Evolutionary conservation across 2,113 vertebrate genomes (phyloP), one percentile per base, ranked within the genome.

Genomic region (Uropsilus gracilis): DNA sequence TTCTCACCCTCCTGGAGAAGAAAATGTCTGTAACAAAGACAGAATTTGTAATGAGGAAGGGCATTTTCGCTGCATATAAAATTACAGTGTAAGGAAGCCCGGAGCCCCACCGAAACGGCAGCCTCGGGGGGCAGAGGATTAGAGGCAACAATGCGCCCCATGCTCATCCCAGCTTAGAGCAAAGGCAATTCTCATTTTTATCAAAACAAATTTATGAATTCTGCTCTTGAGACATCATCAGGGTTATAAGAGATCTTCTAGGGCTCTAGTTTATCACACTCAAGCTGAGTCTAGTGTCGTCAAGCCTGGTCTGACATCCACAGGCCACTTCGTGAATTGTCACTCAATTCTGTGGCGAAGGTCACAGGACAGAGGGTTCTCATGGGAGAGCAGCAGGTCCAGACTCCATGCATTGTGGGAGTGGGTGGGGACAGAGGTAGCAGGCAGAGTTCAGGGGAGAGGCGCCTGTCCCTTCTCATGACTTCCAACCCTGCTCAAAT

Each of bases 141-240:
- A 5, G 30, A 90, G 42, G 7, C 1, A 0, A 6, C 0, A 6
- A 24, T 18, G 14, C 1, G 6, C 30, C 55, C 5, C 18, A 17
- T 3, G 24, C 39, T 71, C 34, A 81, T 28, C 20, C 28, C 39
- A 39, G 53, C n/a, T 44, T 32, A 5, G 90, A 53, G 32, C 9
- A 3, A 39, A 22, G 5, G 0, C 30, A 76, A 34, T 44, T 42
- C 44, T 37, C n/a, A 18, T 71, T 82, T 50, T 71, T 39, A 69
- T 91, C 69, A 71, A 22, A 89, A 68, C 2, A 3, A 73, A 80
- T n/a, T 44, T 57, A 18, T 42, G 20, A 57, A 28, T 12, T 63
- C 28, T 14, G 8, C 14, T 3, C 72, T 85, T 81, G 57, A 78
- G 46, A 75, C 14, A 85, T 76, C 24, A 30, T 0, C 30, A 55